Evolutionary conservation across 2,113 vertebrate genomes (phyloP).

Genomic region (Perca schrenkii): DNA sequence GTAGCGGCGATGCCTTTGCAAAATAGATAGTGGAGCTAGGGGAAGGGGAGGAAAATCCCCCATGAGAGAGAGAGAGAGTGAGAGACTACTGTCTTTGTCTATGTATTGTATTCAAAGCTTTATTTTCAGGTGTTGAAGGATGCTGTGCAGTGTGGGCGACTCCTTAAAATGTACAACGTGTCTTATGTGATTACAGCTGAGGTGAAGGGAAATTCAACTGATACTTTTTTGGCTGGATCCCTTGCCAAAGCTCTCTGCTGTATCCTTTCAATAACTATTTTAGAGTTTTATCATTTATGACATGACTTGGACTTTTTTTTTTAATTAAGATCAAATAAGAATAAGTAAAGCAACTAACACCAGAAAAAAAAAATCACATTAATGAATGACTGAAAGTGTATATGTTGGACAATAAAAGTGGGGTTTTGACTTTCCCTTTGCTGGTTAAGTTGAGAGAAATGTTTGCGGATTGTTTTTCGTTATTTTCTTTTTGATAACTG

Average conservation of each 20-base stretch:
- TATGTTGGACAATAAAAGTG: neutral
- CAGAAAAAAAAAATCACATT: neutral
- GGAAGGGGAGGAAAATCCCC: too few relatives aligned
- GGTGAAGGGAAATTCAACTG: conserved; percentile 91
- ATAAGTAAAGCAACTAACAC: neutral
- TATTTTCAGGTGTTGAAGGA: neutral
- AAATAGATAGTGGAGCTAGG: too few relatives aligned
- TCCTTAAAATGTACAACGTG: neutral
- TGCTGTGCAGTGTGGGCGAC: neutral
- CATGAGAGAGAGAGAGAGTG: too few relatives aligned
- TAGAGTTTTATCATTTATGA: neutral
- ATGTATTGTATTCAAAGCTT: neutral
- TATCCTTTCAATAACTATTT: conserved; percentile 87
- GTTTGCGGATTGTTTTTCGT: neutral
- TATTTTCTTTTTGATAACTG: neutral
- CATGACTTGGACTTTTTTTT: neutral
- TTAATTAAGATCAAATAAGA: neutral
- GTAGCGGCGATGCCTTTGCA: too few relatives aligned
- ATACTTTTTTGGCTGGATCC: conserved; percentile 93
- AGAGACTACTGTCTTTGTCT: too few relatives aligned
- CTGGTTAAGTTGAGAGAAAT: neutral
- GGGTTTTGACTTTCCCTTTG: neutral
- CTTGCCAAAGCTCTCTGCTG: conserved; percentile 98
- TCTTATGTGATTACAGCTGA: conserved; percentile 85
- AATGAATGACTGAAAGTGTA: neutral